Evolutionary conservation across 2,113 vertebrate genomes (phyloP), one percentile per base, ranked within the genome.

Genomic region (Lota lota): DNA sequence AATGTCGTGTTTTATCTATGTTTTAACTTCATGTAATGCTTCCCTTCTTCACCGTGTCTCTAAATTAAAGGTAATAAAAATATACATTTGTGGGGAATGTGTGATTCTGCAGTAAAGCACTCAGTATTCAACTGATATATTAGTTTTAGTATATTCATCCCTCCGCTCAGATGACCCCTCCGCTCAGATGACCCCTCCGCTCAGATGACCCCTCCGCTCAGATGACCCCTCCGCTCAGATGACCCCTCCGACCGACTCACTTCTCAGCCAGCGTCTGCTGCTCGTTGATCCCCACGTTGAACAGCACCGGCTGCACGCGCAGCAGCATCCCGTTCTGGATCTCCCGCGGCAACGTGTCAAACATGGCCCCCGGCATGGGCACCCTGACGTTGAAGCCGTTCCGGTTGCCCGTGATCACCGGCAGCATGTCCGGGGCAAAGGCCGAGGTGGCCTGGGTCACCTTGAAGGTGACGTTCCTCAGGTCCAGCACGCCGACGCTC

Each of bases 381-480:
- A 99, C 93, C 77, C 97, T 90, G 82, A 99, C 96, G 0, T 99
- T 99, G 83, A 99, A 99, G 69, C 97, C 97, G 11, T 93, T 95
- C 10, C 97, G 91, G 88, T 98, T 99, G 66, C 97, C 97, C 0
- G 97, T 99, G 90, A 99, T 99, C 80, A 99, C 95, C 0, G 97
- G 97, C 79, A 98, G 88, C 95, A 97, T 98, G 90, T 99, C 97
- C 11, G 93, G 84, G 16, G 92, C 90, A 0, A 95, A 91, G 36
- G 65, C 93, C 0, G 97, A 95, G 7, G 92, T 92, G 2, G 97
- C 97, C 86, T 98, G 97, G 5, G 96, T 98, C 61, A 99, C 95
- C 92, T 99, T 99, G 79, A 99, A 99, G 65, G 97, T 99, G 86
- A 99, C 96, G 14, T 99, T 99, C 79, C 97, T 95, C 82, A 99